Evolutionary conservation across 2,797 vertebrate genomes (phyloP), one percentile per base, ranked within the genome.

Genomic region (Cichlasoma orientale): DNA sequence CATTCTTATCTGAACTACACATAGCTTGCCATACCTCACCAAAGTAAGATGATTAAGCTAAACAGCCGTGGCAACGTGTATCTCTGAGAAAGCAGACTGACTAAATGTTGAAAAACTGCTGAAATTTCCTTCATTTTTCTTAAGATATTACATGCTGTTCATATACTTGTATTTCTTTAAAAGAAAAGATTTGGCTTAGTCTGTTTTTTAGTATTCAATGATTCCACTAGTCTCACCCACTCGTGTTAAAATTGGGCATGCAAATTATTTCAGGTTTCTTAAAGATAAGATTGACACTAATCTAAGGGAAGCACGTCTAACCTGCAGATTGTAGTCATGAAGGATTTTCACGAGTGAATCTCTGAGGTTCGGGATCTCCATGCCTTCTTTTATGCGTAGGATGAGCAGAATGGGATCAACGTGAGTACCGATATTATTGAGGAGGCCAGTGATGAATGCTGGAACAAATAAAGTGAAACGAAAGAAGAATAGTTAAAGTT

Each of bases 321-420:
- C 98, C 95, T 99, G 98, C 74, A 99, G 95, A 88, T 99, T 99
- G 91, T 99, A 99, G 93, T 99, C 98, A 61, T 99, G 98, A 56
- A 99, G 96, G 89, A 99, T 99, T 94, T 99, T 99, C 84, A 99
- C 98, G 1, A 99, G 93, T 0, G 98, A 99, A 84, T 99, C 98
- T 94, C 98, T 95, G 84, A 99, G 95, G 91, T 98, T 98, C 27
- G 98, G 98, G 92, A 99, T 99, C 93, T 99, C 97, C 98, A 99
- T 99, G 85, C 97, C 97, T 93, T 99, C 98, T 86, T 99, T 99
- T 81, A 99, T 99, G 63, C 98, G 98, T 74, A 97, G 96, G 88
- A 99, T 99, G 83, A 99, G 94, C 53, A 99, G 95, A 87, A 99
- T 99, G 10, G 98, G 98, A 91, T 99, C 98, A 81, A 99, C 98